Evolutionary conservation across 1,140 invertebrate genomes (phyloP), one percentile per base, ranked within the genome.

Genomic region (Aricia agestis): DNA sequence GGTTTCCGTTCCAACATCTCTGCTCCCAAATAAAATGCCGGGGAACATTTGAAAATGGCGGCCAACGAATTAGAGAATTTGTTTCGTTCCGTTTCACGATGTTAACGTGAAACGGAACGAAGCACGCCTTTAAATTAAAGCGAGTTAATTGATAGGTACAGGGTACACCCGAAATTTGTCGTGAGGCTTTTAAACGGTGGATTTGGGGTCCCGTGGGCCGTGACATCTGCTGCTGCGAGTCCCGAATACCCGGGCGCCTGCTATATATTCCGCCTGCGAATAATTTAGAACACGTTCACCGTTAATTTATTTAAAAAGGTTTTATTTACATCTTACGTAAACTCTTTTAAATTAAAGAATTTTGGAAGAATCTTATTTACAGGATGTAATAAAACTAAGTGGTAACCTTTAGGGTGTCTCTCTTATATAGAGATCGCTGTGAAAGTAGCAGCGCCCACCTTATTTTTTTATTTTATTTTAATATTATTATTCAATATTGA

Each of bases 1-100:
- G 45, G 10, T 52, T 36, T 9, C 5, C 6, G 10, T 52, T 52
- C 45, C 10, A 15, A 52, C 2, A 52, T 52, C 45, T 52, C 13
- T 52, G 4, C 13, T 52, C 45, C 10, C 0, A 15, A 52, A 52
- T 13, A 52, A 52, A 36, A 36, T 36, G 36, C 36, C 2, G 36
- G 36, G 36, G 36, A 36, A 6, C 36, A 36, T 36, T 36, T 5
- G 36, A 82, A 78, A 78, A 80, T 78, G 78, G 78, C 75, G 73
- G 74, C 70, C 66, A 61, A 73, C 74, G 76, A 80, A 76, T 80
- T 76, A 72, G 72, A 74, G 71, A 75, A 80, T 80, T 77, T 76
- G 74, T 78, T 72, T 67, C 75, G 75, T 72, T 67, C 73, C 71
- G 74, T 79, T 77, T 73, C 74, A 78, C 73, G 63, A 10, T 36